A percentile compares a stretch with the other conserved stretches of the same genome.
These are phyloP conservation scores for Griposia aprilina DNA, from an alignment of 2,888 invertebrate species.

Conservation along the genomic window DNA sequence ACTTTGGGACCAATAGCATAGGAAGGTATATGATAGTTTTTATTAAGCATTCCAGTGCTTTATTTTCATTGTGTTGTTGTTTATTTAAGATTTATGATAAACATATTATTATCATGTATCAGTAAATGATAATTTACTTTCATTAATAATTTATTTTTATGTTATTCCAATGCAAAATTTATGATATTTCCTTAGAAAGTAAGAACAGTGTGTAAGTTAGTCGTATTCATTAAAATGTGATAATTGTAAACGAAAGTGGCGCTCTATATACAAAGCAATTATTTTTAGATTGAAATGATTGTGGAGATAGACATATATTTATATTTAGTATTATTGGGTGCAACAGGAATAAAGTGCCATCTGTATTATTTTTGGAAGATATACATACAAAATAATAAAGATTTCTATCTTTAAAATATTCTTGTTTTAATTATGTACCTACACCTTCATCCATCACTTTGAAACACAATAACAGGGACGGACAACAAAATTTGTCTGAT, in stretches of 20 bases:
- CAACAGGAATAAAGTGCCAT: constrained; percentile 62
- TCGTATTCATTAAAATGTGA: constrained; percentile 61
- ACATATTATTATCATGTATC: not conserved
- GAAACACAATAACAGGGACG: too few relatives aligned
- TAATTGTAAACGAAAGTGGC: constrained; percentile 55
- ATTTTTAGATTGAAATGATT: constrained; percentile 21
- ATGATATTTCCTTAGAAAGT: constrained; percentile 18
- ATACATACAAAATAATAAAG: constrained; percentile 52
- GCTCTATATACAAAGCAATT: constrained; percentile 37
- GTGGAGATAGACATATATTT: constrained; percentile 51
- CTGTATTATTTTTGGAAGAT: constrained; percentile 62
- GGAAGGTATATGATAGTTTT: constrained; percentile 25
- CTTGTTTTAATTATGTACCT: constrained; percentile 22
- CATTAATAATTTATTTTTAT: constrained; percentile 50
- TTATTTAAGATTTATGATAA: not conserved
- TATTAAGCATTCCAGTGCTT: constrained; percentile 35
- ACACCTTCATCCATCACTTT: too few relatives aligned
- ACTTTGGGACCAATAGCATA: constrained; percentile 52
- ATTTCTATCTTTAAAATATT: constrained; percentile 12
- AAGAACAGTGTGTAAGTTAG: constrained; percentile 44
- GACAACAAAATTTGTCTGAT: not conserved
- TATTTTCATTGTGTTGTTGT: constrained; percentile 31
- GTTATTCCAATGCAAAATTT: constrained; percentile 49
- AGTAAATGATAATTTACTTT: not conserved
- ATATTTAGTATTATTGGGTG: constrained; percentile 48